A percentile compares a stretch with the other conserved stretches of the same genome.
These are phyloP conservation scores for Peromyscus attwateri DNA, from an alignment of 2,797 vertebrate genomes.

Conservation along the genomic window DNA sequence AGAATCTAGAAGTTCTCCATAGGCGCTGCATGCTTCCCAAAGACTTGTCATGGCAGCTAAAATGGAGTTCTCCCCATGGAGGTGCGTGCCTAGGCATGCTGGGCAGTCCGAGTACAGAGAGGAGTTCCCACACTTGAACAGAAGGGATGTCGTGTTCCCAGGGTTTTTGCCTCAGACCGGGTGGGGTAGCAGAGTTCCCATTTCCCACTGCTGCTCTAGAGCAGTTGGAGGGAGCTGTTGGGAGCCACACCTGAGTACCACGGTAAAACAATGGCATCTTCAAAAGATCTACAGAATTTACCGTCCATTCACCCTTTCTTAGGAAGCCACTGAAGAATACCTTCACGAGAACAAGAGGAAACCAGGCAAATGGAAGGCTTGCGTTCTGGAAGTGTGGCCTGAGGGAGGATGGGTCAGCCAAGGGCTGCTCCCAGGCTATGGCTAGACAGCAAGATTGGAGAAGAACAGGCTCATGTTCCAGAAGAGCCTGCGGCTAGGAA, in stretches of 20 bases:
- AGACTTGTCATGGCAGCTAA: neutral
- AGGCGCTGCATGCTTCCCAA: neutral
- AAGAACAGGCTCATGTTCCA: neutral
- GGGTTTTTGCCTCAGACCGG: neutral
- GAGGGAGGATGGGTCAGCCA: neutral
- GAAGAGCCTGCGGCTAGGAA: neutral
- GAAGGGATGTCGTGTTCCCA: neutral
- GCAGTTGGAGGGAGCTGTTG: neutral
- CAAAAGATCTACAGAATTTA: neutral
- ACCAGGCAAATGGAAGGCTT: neutral
- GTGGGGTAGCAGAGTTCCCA: neutral
- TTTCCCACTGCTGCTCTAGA: neutral
- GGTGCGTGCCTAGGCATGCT: neutral
- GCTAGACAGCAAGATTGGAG: neutral
- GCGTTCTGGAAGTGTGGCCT: neutral
- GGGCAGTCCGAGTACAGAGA: neutral
- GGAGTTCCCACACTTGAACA: constrained; percentile 22
- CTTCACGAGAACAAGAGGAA: constrained; percentile 22
- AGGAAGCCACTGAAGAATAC: neutral
- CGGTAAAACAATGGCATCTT: neutral
- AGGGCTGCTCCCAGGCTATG: neutral
- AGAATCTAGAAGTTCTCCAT: constrained; percentile 15
- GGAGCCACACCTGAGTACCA: neutral
- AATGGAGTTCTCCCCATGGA: neutral
- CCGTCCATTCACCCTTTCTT: neutral